Evolutionary conservation across 2,888 invertebrate genomes (phyloP), one percentile per base, ranked within the genome.

Genomic region (Aspidiotus rigidus): DNA sequence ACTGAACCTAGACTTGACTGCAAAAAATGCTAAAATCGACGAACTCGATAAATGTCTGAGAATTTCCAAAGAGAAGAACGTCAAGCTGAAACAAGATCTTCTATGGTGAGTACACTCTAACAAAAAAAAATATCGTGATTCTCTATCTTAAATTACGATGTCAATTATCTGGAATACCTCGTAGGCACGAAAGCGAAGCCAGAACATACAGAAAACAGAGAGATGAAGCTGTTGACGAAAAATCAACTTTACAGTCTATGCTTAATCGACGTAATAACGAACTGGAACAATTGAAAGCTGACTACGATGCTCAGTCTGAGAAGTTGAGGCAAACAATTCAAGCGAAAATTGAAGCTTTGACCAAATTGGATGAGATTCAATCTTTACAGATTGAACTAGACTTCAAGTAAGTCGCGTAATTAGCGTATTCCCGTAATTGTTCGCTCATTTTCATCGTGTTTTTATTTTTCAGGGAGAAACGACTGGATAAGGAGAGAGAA

Each of bases 261-360:
- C 79, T 89, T 28, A 86, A 89, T 76, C 81, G 89, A 39, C 82
- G 89, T 66, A 84, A 86, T 76, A 80, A 83, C 0, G 90, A 92
- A 80, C 78, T 90, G 55, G 88, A 89, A 76, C 82, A 87, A 64
- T 78, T 90, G 71, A 85, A 85, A 74, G 81, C 84, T 6, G 91
- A 88, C 77, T 79, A 90, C 72, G 80, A 59, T 28, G 60, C 61
- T 82, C 60, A 55, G 2, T 40, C n/a, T 28, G 62, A 69, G 15
- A 69, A 69, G 15, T 55, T 62, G 39, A 56, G 80, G 84, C 78
- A 83, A 63, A 88, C 92, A 28, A 86, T 90, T 72, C 84, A 85
- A 74, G 84, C 88, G 2, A 93, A 93, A 80, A 91, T 90, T 79
- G 89, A 92, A 79, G 90, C 90, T 0, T 78, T 92, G 63, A 85